Evolutionary conservation across 2,113 vertebrate genomes (phyloP).

Genomic region (Clarias batrachus): DNA sequence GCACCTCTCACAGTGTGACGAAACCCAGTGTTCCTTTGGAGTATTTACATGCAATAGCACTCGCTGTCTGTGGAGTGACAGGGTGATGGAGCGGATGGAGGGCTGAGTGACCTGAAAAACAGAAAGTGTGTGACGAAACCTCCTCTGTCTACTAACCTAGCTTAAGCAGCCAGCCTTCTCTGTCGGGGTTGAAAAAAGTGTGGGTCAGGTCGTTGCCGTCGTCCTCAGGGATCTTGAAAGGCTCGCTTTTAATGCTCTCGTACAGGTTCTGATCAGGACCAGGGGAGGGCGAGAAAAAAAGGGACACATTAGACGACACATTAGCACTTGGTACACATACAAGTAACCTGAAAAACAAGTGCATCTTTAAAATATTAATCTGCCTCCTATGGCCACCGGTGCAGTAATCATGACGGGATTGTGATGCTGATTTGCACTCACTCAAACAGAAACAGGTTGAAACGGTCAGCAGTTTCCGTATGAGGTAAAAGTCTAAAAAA

Average conservation of each 20-base stretch:
- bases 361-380: conserved; percentile 37
- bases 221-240: conserved; percentile 98
- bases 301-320: conserved; percentile 16
- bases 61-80: background rate
- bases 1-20: background rate
- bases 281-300: background rate
- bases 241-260: conserved; percentile 99
- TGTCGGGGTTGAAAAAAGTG: conserved; percentile 98
- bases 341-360: conserved; percentile 11
- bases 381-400: background rate
- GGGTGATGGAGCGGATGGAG: background rate
- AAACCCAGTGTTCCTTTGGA: background rate
- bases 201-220: conserved; percentile 97
- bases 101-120: background rate
- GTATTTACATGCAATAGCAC: background rate
- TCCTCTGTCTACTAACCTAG: conserved; percentile 77
- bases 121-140: background rate
- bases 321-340: background rate
- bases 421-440: conserved; percentile 9
- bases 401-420: conserved; percentile 36
- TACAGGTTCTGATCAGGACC: conserved; percentile 85
- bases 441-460: background rate
- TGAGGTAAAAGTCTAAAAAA: background rate
- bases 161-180: conserved; percentile 98
- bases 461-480: background rate